These are phyloP conservation scores for Elaphurus davidianus DNA, from an alignment of 2,113 vertebrate species.

Conservation along the genomic window DNA sequence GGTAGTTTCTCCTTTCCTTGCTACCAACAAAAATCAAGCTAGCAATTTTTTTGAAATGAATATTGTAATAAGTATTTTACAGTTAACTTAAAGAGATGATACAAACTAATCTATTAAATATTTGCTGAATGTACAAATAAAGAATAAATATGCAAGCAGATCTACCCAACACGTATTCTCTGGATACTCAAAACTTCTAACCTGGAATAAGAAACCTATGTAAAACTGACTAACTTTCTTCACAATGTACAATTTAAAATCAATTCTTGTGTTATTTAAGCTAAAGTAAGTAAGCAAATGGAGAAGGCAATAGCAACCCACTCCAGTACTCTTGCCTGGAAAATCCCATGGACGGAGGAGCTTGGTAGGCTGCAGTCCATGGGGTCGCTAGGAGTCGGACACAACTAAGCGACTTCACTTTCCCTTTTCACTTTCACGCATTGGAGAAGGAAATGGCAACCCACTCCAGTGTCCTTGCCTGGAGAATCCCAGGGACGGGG, in stretches of 20 bases:
- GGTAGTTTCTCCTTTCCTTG: neutral
- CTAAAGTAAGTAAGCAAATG: neutral
- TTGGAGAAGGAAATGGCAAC: too few species aligned
- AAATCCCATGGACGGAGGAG: too few species aligned
- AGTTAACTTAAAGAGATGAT: neutral
- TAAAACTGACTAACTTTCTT: neutral
- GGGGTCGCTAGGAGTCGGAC: too few species aligned
- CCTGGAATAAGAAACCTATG: neutral
- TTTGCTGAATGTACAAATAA: neutral
- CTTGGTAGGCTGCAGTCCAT: too few species aligned
- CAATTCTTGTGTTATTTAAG: neutral
- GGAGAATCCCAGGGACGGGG: too few species aligned
- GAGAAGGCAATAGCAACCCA: too few species aligned
- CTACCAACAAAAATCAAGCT: neutral
- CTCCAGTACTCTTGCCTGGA: too few species aligned
- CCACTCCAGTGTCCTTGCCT: too few species aligned
- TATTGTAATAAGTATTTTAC: neutral
- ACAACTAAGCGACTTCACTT: too few species aligned
- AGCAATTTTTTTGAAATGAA: neutral
- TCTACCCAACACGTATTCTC: neutral
- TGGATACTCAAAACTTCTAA: neutral
- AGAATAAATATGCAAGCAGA: neutral
- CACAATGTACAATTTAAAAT: neutral
- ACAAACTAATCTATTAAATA: neutral
- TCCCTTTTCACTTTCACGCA: too few species aligned